Evolutionary conservation across 2,888 invertebrate species (phyloP).

Genomic region (Zonitis immaculata): DNA sequence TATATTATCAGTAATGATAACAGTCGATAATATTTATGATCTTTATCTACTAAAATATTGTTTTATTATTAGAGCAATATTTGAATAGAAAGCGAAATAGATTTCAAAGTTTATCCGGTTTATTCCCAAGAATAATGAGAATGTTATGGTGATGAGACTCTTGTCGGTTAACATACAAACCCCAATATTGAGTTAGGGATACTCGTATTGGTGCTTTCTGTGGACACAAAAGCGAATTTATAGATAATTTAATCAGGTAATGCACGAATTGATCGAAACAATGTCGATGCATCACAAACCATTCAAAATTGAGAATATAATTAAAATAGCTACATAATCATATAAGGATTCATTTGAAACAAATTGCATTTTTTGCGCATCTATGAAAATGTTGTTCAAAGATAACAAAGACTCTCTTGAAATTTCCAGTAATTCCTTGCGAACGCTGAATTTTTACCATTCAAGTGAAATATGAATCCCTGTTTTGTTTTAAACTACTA

Average conservation of each 20-base stretch:
- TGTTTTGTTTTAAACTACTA: too few relatives aligned
- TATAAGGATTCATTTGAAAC: too few relatives aligned
- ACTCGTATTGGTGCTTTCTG: constrained; percentile 40
- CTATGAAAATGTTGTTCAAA: too few relatives aligned
- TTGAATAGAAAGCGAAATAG: constrained; percentile 31
- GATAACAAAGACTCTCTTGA: too few relatives aligned
- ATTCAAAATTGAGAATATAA: too few relatives aligned
- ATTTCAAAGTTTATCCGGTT: constrained; percentile 35
- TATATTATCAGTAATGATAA: constrained; percentile 31
- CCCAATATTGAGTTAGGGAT: constrained; percentile 43
- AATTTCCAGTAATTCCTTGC: too few relatives aligned
- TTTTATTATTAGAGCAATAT: constrained; percentile 35
- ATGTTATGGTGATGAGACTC: constrained; percentile 49
- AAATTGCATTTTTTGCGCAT: too few relatives aligned
- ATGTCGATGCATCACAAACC: too few relatives aligned
- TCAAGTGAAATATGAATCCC: too few relatives aligned
- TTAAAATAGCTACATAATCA: too few relatives aligned
- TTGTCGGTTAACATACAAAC: constrained; percentile 39
- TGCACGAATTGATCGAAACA: constrained; percentile 24
- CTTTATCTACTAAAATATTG: constrained; percentile 37
- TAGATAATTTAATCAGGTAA: constrained; percentile 39
- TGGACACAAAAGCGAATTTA: constrained; percentile 28
- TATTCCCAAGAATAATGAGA: constrained; percentile 45
- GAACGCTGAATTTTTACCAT: too few relatives aligned
- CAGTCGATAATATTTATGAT: constrained; percentile 35